phyloP scores from a whole-genome alignment of 2,797 vertebrate species.

The Lophotriccus pileatus region DNA sequence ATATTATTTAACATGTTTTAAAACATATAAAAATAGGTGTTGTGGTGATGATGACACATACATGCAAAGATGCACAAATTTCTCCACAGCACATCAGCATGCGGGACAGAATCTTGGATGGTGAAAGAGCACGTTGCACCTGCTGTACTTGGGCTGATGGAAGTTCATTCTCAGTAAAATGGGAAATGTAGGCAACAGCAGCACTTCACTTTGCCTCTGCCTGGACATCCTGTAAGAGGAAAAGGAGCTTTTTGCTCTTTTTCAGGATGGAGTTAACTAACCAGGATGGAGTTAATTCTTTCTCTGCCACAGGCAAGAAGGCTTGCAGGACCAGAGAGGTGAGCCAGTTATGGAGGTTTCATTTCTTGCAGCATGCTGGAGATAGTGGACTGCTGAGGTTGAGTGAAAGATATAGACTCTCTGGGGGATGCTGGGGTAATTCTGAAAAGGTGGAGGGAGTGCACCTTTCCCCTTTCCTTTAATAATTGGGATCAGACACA shows the following conservation, averaged over 20 bases:
- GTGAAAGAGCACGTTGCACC: accelerated
- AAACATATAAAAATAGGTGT: background rate
- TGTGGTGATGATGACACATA: background rate
- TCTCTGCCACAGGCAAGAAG: background rate
- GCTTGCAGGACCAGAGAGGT: background rate
- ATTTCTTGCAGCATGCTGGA: background rate
- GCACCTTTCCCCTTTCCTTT: too few species aligned
- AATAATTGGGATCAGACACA: background rate
- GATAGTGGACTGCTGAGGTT: background rate
- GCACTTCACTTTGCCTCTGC: background rate
- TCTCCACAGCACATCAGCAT: accelerated
- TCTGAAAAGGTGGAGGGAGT: background rate
- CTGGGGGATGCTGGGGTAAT: background rate
- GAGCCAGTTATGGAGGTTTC: background rate
- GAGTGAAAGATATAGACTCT: background rate
- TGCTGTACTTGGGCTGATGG: background rate
- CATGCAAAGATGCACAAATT: background rate
- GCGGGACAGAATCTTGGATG: accelerated
- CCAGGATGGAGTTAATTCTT: background rate
- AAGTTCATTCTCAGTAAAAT: background rate
- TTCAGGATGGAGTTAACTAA: too few species aligned
- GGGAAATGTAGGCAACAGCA: background rate
- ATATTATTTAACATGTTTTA: background rate
- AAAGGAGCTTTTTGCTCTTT: background rate
- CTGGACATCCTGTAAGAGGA: background rate